Conservation (phyloP, 1,140 invertebrate genomes). For the Ceratina japonica region DNA sequence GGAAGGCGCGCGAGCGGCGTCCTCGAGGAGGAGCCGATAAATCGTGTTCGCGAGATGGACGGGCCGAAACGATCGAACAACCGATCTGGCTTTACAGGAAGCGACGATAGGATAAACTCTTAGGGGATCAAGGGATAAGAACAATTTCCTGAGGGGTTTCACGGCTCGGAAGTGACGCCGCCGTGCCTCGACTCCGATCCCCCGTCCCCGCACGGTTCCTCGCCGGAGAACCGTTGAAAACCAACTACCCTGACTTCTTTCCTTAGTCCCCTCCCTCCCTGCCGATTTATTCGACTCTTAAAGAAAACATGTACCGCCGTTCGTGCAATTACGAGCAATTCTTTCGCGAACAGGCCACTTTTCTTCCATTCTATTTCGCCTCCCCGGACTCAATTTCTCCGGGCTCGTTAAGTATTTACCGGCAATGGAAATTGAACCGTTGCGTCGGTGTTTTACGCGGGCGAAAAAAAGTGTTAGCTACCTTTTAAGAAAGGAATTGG, state of each 20-base stretch:
- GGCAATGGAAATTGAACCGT: no score
- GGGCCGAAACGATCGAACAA: conserved; percentile 29
- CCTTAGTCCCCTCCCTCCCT: no score
- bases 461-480: no score
- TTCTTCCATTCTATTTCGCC: not conserved
- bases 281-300: not conserved
- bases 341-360: not conserved
- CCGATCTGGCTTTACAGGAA: conserved; percentile 47
- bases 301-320: not conserved
- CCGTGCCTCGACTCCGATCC: not conserved
- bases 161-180: conserved; percentile 43
- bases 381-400: not conserved
- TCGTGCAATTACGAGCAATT: not conserved
- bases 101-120: conserved; percentile 60
- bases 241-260: conserved; percentile 18
- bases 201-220: conserved; percentile 26
- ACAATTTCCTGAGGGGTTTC: conserved; percentile 63
- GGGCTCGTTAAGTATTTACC: no score
- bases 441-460: not conserved
- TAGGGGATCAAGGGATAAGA: conserved; percentile 65
- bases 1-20: not conserved
- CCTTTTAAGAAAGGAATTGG: not conserved
- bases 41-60: conserved; percentile 37
- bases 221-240: conserved; percentile 30
- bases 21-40: conserved; percentile 36